A percentile compares a stretch with the other conserved stretches of the same genome.
phyloP scores from a whole-genome alignment of 2,888 invertebrate species.

The Melieria crassipennis region DNA sequence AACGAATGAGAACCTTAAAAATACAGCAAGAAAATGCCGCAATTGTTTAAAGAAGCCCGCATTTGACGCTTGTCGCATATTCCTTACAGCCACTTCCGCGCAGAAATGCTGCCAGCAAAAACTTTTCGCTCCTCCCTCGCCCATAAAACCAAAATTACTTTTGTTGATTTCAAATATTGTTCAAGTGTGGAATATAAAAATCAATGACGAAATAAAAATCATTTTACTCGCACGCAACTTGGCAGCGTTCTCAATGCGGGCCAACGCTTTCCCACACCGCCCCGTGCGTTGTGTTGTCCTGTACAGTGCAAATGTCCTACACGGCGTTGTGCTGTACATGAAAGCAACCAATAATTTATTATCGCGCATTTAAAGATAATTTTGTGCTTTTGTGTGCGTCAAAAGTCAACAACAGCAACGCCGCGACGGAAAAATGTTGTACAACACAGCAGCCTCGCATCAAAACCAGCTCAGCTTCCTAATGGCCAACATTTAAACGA shows the following conservation, averaged over 20 bases:
- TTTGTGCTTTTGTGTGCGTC: not conserved
- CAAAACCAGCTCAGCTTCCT: not conserved
- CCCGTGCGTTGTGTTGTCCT: not conserved
- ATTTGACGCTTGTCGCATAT: too few relatives aligned
- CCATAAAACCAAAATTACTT: too few relatives aligned
- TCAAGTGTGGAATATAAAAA: too few relatives aligned
- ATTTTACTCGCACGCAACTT: slow-evolving; percentile 5
- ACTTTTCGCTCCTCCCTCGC: too few relatives aligned
- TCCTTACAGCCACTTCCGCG: too few relatives aligned
- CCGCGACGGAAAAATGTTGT: not conserved
- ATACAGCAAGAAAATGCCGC: slow-evolving; percentile 2
- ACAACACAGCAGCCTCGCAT: not conserved
- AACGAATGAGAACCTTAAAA: not conserved
- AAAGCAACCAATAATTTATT: slow-evolving; percentile 15
- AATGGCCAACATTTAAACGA: slow-evolving; percentile 16
- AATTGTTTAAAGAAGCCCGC: not conserved
- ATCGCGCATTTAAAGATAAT: slow-evolving; percentile 5
- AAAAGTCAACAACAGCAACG: not conserved
- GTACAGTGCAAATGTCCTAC: not conserved
- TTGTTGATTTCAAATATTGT: too few relatives aligned
- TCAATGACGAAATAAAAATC: too few relatives aligned
- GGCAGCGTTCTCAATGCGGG: not conserved
- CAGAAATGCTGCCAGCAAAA: too few relatives aligned
- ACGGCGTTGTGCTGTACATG: not conserved
- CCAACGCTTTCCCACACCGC: not conserved